phyloP scores from a whole-genome alignment of 2,888 invertebrate genomes.

The Noctua janthe region DNA sequence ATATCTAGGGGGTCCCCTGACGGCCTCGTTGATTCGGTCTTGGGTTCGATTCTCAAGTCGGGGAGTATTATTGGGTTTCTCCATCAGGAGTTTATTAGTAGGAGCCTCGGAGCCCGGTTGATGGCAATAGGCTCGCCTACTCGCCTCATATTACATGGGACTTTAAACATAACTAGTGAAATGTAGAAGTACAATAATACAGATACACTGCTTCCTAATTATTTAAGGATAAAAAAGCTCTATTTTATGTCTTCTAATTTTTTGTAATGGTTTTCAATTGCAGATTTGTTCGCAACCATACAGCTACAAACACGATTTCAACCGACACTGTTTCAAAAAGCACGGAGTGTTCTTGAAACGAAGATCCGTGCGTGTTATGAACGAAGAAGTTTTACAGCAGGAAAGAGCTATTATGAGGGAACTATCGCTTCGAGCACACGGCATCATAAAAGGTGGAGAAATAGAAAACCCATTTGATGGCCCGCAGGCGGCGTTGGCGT shows the following conservation, averaged over 20 bases:
- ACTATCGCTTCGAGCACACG: constrained; percentile 73
- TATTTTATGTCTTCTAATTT: not conserved
- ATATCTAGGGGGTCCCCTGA: not conserved
- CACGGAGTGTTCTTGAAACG: constrained; percentile 82
- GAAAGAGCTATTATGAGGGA: constrained; percentile 79
- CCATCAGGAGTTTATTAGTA: not conserved
- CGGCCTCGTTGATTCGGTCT: not conserved
- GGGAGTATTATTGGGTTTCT: not conserved
- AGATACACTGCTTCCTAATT: not conserved
- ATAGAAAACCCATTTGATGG: constrained; percentile 77
- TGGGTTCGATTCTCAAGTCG: not conserved
- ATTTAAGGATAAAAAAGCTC: not conserved
- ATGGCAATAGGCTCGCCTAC: not conserved
- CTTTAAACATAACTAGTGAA: not conserved
- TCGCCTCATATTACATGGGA: not conserved
- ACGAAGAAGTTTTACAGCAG: constrained; percentile 77
- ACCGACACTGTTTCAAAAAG: constrained; percentile 83
- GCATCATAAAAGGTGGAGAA: constrained; percentile 71
- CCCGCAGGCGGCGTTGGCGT: constrained; percentile 75
- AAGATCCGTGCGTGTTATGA: constrained; percentile 79
- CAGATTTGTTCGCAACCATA: constrained; percentile 85
- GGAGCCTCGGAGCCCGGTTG: not conserved
- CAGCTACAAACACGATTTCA: constrained; percentile 85
- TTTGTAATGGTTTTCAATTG: constrained; percentile 46
- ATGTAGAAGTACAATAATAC: not conserved